A percentile compares a stretch with the other conserved stretches of the same genome.
Conservation (phyloP, 2,888 invertebrate species). For the Sarcophaga variegata region DNA sequence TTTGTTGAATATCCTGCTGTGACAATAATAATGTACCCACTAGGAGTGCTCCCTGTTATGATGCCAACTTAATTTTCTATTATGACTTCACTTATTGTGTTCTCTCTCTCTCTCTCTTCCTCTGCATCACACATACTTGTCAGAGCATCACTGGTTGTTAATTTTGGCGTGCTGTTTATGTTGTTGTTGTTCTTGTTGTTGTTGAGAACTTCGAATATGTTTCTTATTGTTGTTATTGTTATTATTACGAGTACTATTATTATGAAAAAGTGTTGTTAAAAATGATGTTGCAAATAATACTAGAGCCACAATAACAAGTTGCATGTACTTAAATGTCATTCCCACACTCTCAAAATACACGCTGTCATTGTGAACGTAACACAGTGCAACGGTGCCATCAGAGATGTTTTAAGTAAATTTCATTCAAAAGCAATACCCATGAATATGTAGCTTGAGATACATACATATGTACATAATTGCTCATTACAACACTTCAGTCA, state of each 20-base stretch:
- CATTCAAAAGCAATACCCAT: too few species aligned
- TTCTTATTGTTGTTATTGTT: conserved; percentile 42
- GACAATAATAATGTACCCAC: conserved; percentile 51
- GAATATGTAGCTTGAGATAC: too few species aligned
- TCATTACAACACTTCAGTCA: too few species aligned
- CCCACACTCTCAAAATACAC: too few species aligned
- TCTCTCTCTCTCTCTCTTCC: neutral
- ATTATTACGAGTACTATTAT: conserved; percentile 26
- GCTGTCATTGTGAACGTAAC: neutral
- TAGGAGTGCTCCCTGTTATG: conserved; percentile 38
- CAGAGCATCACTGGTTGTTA: neutral
- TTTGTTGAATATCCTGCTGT: conserved; percentile 55
- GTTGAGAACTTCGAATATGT: conserved; percentile 37
- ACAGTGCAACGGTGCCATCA: too few species aligned
- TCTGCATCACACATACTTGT: neutral
- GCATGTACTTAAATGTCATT: conserved; percentile 6
- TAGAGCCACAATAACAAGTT: neutral
- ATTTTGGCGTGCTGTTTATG: neutral
- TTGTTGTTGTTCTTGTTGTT: conserved; percentile 34
- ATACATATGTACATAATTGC: too few species aligned
- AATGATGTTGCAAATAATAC: neutral
- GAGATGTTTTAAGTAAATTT: too few species aligned
- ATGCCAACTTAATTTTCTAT: conserved; percentile 55
- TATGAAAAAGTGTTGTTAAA: neutral
- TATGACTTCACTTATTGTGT: conserved; percentile 21